Conservation (phyloP, 2,113 vertebrate genomes). For the Pipa parva region DNA sequence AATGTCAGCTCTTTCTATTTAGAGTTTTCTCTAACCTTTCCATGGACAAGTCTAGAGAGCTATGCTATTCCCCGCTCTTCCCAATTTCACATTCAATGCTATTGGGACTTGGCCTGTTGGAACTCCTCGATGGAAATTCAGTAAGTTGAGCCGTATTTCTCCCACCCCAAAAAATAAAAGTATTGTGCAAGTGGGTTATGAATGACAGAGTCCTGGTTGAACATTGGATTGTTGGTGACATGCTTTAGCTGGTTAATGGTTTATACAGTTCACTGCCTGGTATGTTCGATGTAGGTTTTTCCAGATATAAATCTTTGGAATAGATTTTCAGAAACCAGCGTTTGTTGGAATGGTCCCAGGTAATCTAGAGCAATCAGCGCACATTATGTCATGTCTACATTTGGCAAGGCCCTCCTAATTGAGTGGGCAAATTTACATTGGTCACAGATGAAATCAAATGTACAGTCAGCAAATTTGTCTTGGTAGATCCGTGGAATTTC, state of each 20-base stretch:
- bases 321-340: background rate
- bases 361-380: constrained; percentile 12
- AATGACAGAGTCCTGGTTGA: no score
- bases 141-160: no score
- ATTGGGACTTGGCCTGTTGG: no score
- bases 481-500: background rate
- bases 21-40: no score
- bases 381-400: constrained; percentile 20
- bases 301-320: constrained; percentile 1
- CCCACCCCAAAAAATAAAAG: no score
- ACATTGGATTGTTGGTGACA: no score
- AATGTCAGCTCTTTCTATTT: no score
- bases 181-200: no score
- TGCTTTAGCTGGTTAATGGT: background rate
- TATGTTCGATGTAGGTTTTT: background rate
- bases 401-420: background rate
- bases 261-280: background rate
- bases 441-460: constrained; percentile 11
- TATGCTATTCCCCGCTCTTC: no score
- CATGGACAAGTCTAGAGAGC: no score
- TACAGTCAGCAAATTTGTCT: constrained; percentile 2
- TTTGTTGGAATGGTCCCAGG: constrained; percentile 1
- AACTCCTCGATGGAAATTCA: no score
- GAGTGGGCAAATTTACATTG: constrained; percentile 8
- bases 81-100: no score